Conservation (phyloP, 1,140 invertebrate species). For the Drosophila leontia region DNA sequence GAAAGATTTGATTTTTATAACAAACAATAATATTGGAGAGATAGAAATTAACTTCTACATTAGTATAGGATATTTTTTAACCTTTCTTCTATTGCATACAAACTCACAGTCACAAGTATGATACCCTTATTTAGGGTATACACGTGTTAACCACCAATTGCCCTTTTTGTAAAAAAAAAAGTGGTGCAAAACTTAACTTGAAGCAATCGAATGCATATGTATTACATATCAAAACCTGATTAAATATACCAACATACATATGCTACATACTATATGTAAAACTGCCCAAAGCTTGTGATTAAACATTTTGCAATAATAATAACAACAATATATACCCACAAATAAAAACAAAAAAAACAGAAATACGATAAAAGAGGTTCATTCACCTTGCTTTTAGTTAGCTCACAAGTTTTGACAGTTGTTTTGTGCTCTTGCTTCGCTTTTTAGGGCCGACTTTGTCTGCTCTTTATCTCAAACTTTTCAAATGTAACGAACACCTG, state of each 20-base stretch:
- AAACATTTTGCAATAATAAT: conserved; percentile 60
- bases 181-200: conserved; percentile 3
- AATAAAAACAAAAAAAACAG: conserved; percentile 25
- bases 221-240: conserved; percentile 20
- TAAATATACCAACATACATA: neutral
- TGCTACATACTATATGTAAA: neutral
- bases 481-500: conserved; percentile 66
- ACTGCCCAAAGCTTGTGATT: conserved; percentile 40
- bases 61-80: no score
- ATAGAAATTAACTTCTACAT: no score
- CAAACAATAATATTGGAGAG: no score
- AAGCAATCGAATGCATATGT: conserved; percentile 1
- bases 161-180: neutral
- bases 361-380: conserved; percentile 40
- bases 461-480: conserved; percentile 44
- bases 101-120: neutral
- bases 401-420: conserved; percentile 37
- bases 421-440: conserved; percentile 47
- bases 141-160: conserved; percentile 4
- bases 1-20: no score
- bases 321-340: conserved; percentile 29
- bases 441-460: conserved; percentile 42
- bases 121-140: neutral
- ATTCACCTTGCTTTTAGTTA: conserved; percentile 54
- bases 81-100: neutral